Evolutionary conservation across 2,888 invertebrate genomes (phyloP).

Genomic region (Nymphalis c-album): DNA sequence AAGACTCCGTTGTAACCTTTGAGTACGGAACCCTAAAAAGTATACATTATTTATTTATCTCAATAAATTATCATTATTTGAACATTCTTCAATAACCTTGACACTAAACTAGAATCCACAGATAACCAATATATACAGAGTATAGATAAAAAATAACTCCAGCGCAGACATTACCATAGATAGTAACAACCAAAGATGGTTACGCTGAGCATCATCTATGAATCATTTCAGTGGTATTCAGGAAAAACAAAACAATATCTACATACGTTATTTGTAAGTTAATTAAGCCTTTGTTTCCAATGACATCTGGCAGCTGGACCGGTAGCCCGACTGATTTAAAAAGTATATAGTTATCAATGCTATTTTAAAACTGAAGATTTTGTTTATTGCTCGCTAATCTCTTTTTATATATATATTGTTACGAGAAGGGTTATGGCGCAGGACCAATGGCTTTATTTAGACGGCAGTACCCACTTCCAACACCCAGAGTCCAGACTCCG

Average conservation of each 20-base stretch:
- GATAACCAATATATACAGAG: background rate
- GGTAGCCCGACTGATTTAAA: background rate
- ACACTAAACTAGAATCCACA: background rate
- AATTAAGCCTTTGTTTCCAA: background rate
- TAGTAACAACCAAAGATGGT: slow-evolving; percentile 4
- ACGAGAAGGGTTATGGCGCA: too few relatives aligned
- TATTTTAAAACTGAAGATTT: too few relatives aligned
- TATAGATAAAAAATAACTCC: background rate
- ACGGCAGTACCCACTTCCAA: too few relatives aligned
- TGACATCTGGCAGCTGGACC: background rate
- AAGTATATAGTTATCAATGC: background rate
- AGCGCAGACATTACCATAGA: slow-evolving; percentile 3
- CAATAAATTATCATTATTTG: too few relatives aligned
- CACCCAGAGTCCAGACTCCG: too few relatives aligned
- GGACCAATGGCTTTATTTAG: too few relatives aligned
- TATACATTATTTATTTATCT: too few relatives aligned
- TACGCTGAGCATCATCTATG: background rate
- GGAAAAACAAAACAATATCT: background rate
- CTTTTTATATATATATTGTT: too few relatives aligned
- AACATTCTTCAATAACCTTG: too few relatives aligned
- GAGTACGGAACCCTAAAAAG: too few relatives aligned
- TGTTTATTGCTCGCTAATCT: background rate
- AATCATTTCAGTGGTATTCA: slow-evolving; percentile 5
- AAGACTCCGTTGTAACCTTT: too few relatives aligned
- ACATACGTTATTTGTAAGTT: background rate